Conservation (phyloP, 1,140 invertebrate species). For the Pinna nobilis region DNA sequence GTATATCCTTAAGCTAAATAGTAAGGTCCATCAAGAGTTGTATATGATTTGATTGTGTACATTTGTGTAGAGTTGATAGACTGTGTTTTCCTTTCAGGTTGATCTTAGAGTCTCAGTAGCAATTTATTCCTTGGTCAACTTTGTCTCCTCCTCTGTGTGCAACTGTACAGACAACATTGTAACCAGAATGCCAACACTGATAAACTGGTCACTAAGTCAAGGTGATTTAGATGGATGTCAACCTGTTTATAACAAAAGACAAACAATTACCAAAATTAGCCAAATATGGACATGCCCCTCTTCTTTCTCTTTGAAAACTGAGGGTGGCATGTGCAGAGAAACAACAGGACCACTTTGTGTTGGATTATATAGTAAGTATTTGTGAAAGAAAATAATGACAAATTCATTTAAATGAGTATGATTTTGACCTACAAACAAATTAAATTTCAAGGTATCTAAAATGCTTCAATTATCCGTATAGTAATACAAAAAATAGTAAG, state of each 20-base stretch:
- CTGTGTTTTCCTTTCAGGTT: too few species aligned
- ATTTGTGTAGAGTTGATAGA: too few species aligned
- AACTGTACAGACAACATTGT: neutral
- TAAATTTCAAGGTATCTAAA: too few species aligned
- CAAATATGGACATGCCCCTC: slow-evolving; percentile 7
- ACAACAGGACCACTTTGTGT: neutral
- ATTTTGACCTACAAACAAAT: too few species aligned
- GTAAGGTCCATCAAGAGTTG: too few species aligned
- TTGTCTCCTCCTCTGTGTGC: neutral
- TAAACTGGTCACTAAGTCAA: too few species aligned
- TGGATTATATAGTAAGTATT: neutral
- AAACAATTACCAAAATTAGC: neutral
- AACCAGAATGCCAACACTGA: neutral
- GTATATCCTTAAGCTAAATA: too few species aligned
- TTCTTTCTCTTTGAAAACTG: neutral
- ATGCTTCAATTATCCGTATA: too few species aligned
- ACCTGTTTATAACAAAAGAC: neutral
- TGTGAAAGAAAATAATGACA: neutral
- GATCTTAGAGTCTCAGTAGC: neutral
- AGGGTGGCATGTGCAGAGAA: neutral
- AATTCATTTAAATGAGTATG: too few species aligned
- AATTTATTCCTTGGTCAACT: neutral
- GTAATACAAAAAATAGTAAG: too few species aligned
- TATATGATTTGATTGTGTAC: too few species aligned
- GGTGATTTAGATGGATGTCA: too few species aligned